Percentiles rank a stretch among this genome's conserved stretches.
Evolutionary conservation across 2,113 vertebrate species (phyloP).

Genomic region (Telmatochromis brachygnathus): DNA sequence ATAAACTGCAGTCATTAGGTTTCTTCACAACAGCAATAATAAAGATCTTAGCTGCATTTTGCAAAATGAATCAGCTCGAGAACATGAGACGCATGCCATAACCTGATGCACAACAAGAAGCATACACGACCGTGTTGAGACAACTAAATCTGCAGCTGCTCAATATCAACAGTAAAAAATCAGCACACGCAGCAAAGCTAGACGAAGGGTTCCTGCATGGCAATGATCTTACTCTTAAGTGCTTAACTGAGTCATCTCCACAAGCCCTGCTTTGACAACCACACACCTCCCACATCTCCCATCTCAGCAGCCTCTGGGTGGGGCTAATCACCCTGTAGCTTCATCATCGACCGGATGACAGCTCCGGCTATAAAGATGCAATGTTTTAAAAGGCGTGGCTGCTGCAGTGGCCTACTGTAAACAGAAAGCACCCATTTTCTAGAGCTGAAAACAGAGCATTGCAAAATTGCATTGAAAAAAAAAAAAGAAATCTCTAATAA

Average conservation of each 20-base stretch:
- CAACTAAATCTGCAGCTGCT: conserved; percentile 41
- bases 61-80: conserved; percentile 10
- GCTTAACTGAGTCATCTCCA: conserved; percentile 56
- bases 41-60: conserved; percentile 3
- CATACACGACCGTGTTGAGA: conserved; percentile 6
- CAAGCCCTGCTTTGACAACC: conserved; percentile 46
- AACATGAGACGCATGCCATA: not conserved
- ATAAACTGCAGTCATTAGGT: conserved; percentile 25
- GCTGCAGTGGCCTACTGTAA: conserved; percentile 45
- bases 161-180: conserved; percentile 40
- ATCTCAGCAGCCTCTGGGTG: conserved; percentile 51
- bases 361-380: conserved; percentile 35
- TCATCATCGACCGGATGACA: conserved; percentile 51
- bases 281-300: conserved; percentile 51
- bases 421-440: conserved; percentile 1
- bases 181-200: conserved; percentile 45
- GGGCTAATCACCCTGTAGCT: conserved; percentile 51
- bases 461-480: not conserved
- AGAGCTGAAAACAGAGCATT: not conserved
- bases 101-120: not conserved
- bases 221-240: conserved; percentile 61
- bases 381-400: conserved; percentile 49
- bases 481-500: not conserved
- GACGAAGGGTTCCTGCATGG: conserved; percentile 34
- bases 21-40: conserved; percentile 22